A percentile compares a stretch with the other conserved stretches of the same genome.
phyloP scores from a whole-genome alignment of 2,113 vertebrate genomes.

The Dissostichus mawsoni region DNA sequence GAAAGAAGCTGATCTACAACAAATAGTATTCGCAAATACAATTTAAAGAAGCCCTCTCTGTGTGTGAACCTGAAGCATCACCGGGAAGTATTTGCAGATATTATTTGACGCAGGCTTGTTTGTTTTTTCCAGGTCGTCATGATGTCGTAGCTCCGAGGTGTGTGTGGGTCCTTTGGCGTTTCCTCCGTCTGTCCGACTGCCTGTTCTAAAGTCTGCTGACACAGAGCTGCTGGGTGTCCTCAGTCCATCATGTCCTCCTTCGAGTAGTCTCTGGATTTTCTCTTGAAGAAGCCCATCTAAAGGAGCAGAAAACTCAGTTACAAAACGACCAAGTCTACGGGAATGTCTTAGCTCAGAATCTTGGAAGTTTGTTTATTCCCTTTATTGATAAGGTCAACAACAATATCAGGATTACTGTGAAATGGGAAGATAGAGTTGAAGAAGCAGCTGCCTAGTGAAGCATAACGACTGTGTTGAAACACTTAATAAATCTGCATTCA shows the following conservation, averaged over 20 bases:
- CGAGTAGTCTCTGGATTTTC: constrained; percentile 81
- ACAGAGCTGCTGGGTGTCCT: constrained; percentile 35
- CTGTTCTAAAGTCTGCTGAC: constrained; percentile 24
- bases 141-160: constrained; percentile 45
- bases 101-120: constrained; percentile 23
- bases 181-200: constrained; percentile 21
- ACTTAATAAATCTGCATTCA: no score
- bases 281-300: constrained; percentile 86
- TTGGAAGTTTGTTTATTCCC: neutral
- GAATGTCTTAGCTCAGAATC: neutral
- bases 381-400: neutral
- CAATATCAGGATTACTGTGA: no score
- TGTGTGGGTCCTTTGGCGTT: constrained; percentile 34
- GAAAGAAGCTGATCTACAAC: constrained; percentile 20
- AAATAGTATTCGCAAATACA: constrained; percentile 37
- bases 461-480: no score
- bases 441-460: no score
- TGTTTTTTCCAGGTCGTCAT: constrained; percentile 38
- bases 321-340: neutral
- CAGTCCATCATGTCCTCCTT: constrained; percentile 82
- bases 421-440: no score
- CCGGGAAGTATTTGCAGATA: constrained; percentile 47
- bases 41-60: constrained; percentile 3
- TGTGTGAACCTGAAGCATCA: neutral
- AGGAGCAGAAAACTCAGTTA: constrained; percentile 42